Percentiles rank a stretch among this genome's conserved stretches.
Conservation (phyloP, 2,888 invertebrate species). For the Blastobasis adustella region DNA sequence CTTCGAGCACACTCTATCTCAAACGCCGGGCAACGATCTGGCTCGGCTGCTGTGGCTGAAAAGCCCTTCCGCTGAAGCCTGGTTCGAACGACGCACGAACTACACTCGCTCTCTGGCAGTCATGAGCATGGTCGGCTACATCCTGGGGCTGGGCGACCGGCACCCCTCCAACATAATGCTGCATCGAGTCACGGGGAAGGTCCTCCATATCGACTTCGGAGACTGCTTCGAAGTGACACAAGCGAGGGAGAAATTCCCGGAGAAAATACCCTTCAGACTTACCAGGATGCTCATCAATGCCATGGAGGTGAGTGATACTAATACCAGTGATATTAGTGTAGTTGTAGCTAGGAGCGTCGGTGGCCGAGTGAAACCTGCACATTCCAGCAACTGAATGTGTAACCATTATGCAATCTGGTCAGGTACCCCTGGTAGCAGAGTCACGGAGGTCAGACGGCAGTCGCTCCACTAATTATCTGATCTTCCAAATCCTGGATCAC, state of each 20-base stretch:
- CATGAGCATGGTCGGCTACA: constrained; percentile 99
- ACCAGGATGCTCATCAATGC: constrained; percentile 98
- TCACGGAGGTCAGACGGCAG: too few species aligned
- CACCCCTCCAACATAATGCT: constrained; percentile 99
- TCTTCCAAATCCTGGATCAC: too few species aligned
- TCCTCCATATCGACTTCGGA: constrained; percentile 98
- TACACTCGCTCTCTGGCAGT: constrained; percentile 97
- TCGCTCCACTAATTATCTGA: too few species aligned
- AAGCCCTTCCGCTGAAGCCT: constrained; percentile 97
- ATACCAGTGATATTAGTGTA: background rate
- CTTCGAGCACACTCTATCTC: constrained; percentile 96
- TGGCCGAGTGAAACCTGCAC: too few species aligned
- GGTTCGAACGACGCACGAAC: constrained; percentile 98
- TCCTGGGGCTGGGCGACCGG: constrained; percentile 97
- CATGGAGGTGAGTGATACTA: constrained; percentile 80
- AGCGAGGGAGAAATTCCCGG: constrained; percentile 98
- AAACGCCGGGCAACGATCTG: constrained; percentile 95
- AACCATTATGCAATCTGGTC: too few species aligned
- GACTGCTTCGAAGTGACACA: constrained; percentile 99
- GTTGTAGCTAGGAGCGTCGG: background rate
- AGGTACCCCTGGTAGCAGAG: too few species aligned
- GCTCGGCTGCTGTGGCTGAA: constrained; percentile 96
- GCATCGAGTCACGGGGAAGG: constrained; percentile 96
- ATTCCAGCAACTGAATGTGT: too few species aligned
- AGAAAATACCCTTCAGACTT: constrained; percentile 97